phyloP scores from a whole-genome alignment of 2,888 invertebrate genomes.

The Trachelus tabidus region DNA sequence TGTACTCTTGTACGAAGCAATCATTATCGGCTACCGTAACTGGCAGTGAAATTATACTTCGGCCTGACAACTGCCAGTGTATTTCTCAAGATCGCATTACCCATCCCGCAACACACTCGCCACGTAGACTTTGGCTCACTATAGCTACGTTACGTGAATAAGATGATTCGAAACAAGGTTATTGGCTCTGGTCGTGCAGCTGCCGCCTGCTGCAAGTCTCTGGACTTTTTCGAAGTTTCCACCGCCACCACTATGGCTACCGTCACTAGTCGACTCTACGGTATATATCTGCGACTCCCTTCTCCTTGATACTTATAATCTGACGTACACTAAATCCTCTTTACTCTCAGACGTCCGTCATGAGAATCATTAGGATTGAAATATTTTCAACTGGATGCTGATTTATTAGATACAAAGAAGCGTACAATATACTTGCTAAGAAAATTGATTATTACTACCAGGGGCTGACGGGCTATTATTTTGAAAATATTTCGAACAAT shows the following conservation, averaged over 20 bases:
- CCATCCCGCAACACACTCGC: not conserved
- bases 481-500: not conserved
- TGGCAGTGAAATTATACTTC: conserved; percentile 39
- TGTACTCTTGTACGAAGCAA: conserved; percentile 26
- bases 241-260: not conserved
- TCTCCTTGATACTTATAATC: not conserved
- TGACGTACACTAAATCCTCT: not conserved
- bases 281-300: not conserved
- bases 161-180: conserved; percentile 57
- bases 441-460: not conserved
- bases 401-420: not conserved
- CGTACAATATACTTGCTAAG: not conserved
- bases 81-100: not conserved
- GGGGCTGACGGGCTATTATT: not conserved
- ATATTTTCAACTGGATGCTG: not conserved
- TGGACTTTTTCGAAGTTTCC: conserved; percentile 11
- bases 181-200: conserved; percentile 49
- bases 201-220: conserved; percentile 34
- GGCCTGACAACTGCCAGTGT: conserved; percentile 1
- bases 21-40: conserved; percentile 43
- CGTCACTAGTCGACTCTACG: not conserved
- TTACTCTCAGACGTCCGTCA: not conserved
- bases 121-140: conserved; percentile 35
- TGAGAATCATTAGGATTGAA: not conserved
- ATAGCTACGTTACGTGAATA: conserved; percentile 46